These are phyloP conservation scores for Pammene fasciana DNA, from an alignment of 2,888 invertebrate genomes.

Conservation along the genomic window DNA sequence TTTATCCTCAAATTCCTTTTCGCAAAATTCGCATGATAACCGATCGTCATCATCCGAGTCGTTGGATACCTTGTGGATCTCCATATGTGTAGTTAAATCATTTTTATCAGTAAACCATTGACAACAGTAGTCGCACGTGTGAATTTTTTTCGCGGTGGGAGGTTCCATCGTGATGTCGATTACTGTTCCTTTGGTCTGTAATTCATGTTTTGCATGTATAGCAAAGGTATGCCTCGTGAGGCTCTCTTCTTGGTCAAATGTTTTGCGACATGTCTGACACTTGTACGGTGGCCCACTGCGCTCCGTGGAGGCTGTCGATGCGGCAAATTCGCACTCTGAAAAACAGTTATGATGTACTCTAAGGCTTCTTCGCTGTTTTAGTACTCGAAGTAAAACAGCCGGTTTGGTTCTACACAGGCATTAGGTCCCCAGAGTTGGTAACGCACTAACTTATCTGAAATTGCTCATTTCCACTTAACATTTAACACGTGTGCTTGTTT, in stretches of 20 bases:
- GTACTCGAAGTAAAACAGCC: not conserved
- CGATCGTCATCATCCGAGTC: slow-evolving; percentile 15
- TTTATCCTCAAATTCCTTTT: slow-evolving; percentile 2
- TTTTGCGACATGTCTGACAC: slow-evolving; percentile 12
- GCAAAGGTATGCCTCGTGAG: slow-evolving; percentile 22
- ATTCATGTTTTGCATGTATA: slow-evolving; percentile 19
- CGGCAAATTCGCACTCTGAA: slow-evolving; percentile 14
- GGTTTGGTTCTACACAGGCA: not conserved
- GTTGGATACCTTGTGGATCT: slow-evolving; percentile 9
- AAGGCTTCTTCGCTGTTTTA: not conserved
- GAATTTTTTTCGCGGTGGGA: slow-evolving; percentile 15
- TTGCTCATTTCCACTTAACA: not conserved
- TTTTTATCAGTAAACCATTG: slow-evolving; percentile 15
- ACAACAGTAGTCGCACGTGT: slow-evolving; percentile 14
- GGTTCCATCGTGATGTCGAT: slow-evolving; percentile 7
- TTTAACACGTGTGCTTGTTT: not conserved
- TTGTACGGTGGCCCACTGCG: slow-evolving; percentile 16
- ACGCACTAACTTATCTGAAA: slow-evolving; percentile 6
- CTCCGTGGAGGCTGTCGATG: slow-evolving; percentile 10
- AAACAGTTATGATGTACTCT: slow-evolving; percentile 10
- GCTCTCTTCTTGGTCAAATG: slow-evolving; percentile 23
- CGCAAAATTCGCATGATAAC: slow-evolving; percentile 7
- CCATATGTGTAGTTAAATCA: slow-evolving; percentile 13
- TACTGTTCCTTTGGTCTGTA: slow-evolving; percentile 15
- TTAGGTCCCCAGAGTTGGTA: slow-evolving; percentile 9